Evolutionary conservation across 2,113 vertebrate genomes (phyloP).

Genomic region (Malurus melanocephalus): DNA sequence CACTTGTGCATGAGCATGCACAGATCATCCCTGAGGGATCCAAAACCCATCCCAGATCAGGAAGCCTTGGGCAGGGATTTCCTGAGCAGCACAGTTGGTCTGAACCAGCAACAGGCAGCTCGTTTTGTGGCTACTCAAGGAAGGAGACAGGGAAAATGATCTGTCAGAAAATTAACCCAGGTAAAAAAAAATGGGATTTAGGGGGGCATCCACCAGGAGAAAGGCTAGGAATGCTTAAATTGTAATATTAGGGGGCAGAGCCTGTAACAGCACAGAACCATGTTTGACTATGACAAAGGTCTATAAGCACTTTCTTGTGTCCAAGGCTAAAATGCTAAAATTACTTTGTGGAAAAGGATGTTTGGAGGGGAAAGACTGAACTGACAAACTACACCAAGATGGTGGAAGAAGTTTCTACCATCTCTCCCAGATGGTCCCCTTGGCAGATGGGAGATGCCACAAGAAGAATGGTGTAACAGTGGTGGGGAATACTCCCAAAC

Average conservation of each 20-base stretch:
- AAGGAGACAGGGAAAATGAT: not conserved
- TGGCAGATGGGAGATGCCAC: accelerated
- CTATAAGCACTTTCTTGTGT: not conserved
- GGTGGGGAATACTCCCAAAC: not conserved
- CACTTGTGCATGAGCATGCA: not conserved
- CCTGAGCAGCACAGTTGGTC: not conserved
- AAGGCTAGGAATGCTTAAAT: not conserved
- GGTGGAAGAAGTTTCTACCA: not conserved
- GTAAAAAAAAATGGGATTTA: not conserved
- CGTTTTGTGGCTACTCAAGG: not conserved
- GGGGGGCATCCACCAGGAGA: not conserved
- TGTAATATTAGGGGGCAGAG: not conserved
- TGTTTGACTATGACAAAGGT: not conserved
- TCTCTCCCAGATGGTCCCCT: not conserved
- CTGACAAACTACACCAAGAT: not conserved
- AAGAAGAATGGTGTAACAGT: not conserved
- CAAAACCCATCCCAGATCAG: not conserved
- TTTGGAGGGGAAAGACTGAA: not conserved
- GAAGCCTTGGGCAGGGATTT: not conserved
- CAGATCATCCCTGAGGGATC: not conserved
- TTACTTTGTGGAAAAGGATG: not conserved
- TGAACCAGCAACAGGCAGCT: not conserved
- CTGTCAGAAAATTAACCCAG: not conserved
- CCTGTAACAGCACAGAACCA: not conserved
- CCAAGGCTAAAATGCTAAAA: not conserved